phyloP scores from a whole-genome alignment of 2,113 vertebrate species.

The Triplophysa dalaica region DNA sequence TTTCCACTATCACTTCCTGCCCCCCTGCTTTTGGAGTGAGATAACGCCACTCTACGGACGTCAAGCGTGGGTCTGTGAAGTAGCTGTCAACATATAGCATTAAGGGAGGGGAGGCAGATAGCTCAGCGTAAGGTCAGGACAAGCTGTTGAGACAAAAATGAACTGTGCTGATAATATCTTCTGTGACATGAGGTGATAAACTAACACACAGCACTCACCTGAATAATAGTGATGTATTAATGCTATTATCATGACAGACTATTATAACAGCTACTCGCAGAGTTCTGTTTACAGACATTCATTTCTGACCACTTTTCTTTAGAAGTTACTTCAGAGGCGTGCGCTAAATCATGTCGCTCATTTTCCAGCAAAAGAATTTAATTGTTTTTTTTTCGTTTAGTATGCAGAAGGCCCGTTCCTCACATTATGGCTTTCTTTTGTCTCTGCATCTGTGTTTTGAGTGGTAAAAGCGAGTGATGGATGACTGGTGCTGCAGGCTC shows the following conservation, averaged over 20 bases:
- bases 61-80: constrained; percentile 72
- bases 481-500: constrained; percentile 66
- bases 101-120: constrained; percentile 71
- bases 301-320: constrained; percentile 57
- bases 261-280: constrained; percentile 18
- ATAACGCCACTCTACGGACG: constrained; percentile 59
- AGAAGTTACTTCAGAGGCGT: constrained; percentile 59
- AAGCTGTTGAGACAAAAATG: constrained; percentile 56
- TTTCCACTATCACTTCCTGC: constrained; percentile 64
- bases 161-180: constrained; percentile 40
- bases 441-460: constrained; percentile 60
- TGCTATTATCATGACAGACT: constrained; percentile 1
- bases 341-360: constrained; percentile 64
- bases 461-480: constrained; percentile 64
- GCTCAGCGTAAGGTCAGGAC: constrained; percentile 69
- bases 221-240: constrained; percentile 46
- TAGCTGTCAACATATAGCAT: constrained; percentile 76
- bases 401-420: constrained; percentile 67
- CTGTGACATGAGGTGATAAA: constrained; percentile 30
- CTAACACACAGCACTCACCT: constrained; percentile 29
- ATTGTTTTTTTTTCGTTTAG: constrained; percentile 63
- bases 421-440: constrained; percentile 61
- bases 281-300: constrained; percentile 26
- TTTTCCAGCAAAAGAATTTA: constrained; percentile 51
- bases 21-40: constrained; percentile 45